Conservation (phyloP, 2,113 vertebrate species). For the Rhinoderma darwinii region DNA sequence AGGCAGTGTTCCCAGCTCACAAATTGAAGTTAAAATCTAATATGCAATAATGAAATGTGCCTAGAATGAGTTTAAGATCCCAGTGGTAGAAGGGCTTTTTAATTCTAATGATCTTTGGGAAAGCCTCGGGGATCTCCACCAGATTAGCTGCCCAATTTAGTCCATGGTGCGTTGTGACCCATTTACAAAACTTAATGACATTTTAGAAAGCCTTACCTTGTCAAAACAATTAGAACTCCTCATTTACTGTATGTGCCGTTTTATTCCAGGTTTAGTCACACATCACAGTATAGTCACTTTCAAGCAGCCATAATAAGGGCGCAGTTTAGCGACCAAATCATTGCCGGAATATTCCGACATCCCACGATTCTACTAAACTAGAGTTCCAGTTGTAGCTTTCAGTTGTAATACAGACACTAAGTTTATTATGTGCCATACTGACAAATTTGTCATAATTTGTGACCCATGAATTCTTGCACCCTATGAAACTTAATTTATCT, state of each 20-base stretch:
- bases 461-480: too few species aligned
- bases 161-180: constrained; percentile 8
- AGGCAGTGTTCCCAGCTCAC: background rate
- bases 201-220: background rate
- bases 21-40: background rate
- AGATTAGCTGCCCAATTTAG: constrained; percentile 36
- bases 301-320: too few species aligned
- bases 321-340: too few species aligned
- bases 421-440: too few species aligned
- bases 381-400: too few species aligned
- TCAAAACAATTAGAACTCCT: background rate
- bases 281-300: background rate
- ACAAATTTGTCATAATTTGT: too few species aligned
- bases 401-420: too few species aligned
- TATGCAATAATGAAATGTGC: constrained; percentile 18
- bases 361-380: too few species aligned
- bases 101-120: background rate
- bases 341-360: too few species aligned
- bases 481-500: too few species aligned
- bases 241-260: background rate
- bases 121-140: constrained; percentile 32
- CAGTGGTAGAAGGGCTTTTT: background rate
- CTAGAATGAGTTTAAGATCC: background rate
- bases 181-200: constrained; percentile 21
- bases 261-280: background rate